A percentile compares a stretch with the other conserved stretches of the same genome.
Conservation (phyloP, 2,113 vertebrate species). For the Apeltes quadracus region DNA sequence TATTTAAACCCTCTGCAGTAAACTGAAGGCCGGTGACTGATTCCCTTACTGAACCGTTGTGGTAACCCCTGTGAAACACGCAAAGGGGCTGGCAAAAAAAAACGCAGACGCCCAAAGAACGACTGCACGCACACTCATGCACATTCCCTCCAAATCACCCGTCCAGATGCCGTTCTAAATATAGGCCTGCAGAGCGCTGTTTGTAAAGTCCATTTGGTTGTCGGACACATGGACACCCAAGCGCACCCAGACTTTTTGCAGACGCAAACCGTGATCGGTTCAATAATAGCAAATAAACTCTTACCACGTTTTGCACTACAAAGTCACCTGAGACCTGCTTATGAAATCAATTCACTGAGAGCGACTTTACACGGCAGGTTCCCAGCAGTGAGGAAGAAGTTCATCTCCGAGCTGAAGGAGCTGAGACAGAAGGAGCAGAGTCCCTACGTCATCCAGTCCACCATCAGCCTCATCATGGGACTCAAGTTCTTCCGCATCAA, state of each 20-base stretch:
- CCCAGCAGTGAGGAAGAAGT: slow-evolving; percentile 97
- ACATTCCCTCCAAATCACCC: slow-evolving; percentile 66
- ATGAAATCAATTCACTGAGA: slow-evolving; percentile 16
- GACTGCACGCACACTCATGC: slow-evolving; percentile 10
- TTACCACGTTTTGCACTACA: too few species aligned
- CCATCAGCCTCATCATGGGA: slow-evolving; percentile 99
- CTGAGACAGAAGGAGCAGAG: slow-evolving; percentile 95
- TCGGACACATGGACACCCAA: slow-evolving; percentile 31
- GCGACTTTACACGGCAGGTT: slow-evolving; percentile 80
- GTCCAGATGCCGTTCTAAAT: slow-evolving; percentile 83
- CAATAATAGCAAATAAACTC: slow-evolving; percentile 4
- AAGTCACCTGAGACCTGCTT: neutral
- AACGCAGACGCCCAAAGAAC: slow-evolving; percentile 12
- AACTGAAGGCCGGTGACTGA: slow-evolving; percentile 35
- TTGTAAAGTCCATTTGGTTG: slow-evolving; percentile 57
- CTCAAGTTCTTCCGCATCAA: slow-evolving; percentile 99
- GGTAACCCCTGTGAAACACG: slow-evolving; percentile 38
- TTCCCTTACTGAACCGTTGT: slow-evolving; percentile 37
- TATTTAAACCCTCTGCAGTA: slow-evolving; percentile 34
- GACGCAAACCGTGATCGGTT: slow-evolving; percentile 3
- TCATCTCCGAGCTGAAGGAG: slow-evolving; percentile 96
- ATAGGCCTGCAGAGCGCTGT: slow-evolving; percentile 66
- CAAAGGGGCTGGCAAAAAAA: slow-evolving; percentile 15
- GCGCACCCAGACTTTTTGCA: slow-evolving; percentile 6
- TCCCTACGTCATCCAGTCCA: slow-evolving; percentile 92